phyloP scores from a whole-genome alignment of 2,113 vertebrate species.

The Myiopsitta monachus region DNA sequence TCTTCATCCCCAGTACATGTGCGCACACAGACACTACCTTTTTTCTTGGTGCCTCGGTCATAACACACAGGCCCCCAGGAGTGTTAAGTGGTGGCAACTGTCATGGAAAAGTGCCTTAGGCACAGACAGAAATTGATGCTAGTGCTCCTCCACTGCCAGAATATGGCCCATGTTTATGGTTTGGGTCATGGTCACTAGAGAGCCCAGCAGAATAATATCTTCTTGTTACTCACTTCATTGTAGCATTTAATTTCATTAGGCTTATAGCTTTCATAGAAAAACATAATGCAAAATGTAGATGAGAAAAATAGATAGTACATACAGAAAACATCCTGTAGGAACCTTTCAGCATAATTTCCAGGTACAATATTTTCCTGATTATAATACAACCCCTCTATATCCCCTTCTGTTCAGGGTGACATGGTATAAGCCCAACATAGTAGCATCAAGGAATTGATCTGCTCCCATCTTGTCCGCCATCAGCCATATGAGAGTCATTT shows the following conservation, averaged over 20 bases:
- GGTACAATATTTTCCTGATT: neutral
- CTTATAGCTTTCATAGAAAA: neutral
- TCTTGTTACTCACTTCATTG: neutral
- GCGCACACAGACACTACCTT: neutral
- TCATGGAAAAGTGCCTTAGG: neutral
- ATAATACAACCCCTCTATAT: neutral
- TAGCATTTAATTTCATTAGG: neutral
- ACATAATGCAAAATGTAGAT: neutral
- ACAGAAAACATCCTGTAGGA: neutral
- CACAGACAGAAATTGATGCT: neutral
- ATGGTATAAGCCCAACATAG: neutral
- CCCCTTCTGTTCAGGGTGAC: neutral
- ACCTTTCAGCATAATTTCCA: neutral
- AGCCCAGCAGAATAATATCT: neutral
- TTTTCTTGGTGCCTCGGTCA: neutral
- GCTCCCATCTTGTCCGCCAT: neutral
- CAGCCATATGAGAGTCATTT: neutral
- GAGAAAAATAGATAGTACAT: neutral
- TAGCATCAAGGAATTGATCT: neutral
- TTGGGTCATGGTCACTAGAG: neutral
- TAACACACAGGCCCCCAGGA: neutral
- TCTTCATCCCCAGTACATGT: neutral
- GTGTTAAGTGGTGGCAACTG: neutral
- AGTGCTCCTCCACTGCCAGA: neutral
- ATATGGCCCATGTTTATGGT: fast-evolving